Evolutionary conservation across 2,113 vertebrate species (phyloP).

Genomic region (Tursiops truncatus): DNA sequence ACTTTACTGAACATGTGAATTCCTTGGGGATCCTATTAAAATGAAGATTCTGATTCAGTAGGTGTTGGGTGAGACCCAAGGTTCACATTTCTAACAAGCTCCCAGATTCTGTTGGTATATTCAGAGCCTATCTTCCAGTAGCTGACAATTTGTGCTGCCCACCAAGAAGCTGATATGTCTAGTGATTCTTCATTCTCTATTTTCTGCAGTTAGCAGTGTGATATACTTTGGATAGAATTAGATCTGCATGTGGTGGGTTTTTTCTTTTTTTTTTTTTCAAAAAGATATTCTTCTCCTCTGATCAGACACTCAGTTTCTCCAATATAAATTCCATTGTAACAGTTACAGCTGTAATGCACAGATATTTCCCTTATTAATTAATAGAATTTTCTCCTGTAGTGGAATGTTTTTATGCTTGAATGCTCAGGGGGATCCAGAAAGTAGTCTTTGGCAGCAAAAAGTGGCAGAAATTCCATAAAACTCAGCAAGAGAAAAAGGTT

Average conservation of each 20-base stretch:
- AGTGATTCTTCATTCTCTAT: neutral
- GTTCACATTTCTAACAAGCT: neutral
- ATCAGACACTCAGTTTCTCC: slow-evolving; percentile 1
- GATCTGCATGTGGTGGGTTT: neutral
- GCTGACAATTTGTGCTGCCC: neutral
- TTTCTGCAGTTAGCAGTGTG: neutral
- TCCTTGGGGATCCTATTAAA: neutral
- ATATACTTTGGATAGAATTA: neutral
- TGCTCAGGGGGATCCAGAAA: slow-evolving; percentile 29
- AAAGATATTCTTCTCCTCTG: neutral
- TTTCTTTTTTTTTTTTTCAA: neutral
- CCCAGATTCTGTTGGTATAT: neutral
- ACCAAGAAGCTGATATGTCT: neutral
- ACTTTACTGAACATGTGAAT: neutral
- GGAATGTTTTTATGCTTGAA: slow-evolving; percentile 20
- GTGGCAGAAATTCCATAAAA: neutral
- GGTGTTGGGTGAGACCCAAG: neutral
- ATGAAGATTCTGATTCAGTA: neutral
- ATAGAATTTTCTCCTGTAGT: slow-evolving; percentile 28
- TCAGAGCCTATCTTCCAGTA: neutral
- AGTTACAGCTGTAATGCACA: neutral
- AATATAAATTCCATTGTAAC: neutral
- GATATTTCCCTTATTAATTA: slow-evolving; percentile 41
- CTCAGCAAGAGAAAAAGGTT: slow-evolving; percentile 31
- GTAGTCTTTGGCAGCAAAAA: slow-evolving; percentile 38